phyloP scores from a whole-genome alignment of 2,888 invertebrate species.

The Dasypolia templi region DNA sequence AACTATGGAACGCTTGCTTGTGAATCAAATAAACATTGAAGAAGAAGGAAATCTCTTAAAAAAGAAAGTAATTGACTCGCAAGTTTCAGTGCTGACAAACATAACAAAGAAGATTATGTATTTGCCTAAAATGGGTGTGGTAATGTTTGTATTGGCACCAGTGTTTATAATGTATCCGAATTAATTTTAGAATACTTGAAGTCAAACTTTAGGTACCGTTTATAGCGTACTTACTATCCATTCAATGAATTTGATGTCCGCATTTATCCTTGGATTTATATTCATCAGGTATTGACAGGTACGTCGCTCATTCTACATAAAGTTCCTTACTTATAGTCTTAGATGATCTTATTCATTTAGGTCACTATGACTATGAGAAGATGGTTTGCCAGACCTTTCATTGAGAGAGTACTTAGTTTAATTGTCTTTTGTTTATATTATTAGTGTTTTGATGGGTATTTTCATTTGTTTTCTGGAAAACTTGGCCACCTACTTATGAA shows the following conservation, averaged over 20 bases:
- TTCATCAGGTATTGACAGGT: slow-evolving; percentile 50
- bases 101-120: slow-evolving; percentile 21
- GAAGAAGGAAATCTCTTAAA: slow-evolving; percentile 25
- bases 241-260: slow-evolving; percentile 48
- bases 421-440: not conserved
- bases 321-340: not conserved
- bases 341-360: not conserved
- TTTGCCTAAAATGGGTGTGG: slow-evolving; percentile 23
- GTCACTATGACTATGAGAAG: not conserved
- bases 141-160: slow-evolving; percentile 44
- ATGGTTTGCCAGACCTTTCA: not conserved
- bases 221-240: slow-evolving; percentile 47
- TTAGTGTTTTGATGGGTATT: not conserved
- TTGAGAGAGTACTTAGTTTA: not conserved
- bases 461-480: not conserved
- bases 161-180: slow-evolving; percentile 13
- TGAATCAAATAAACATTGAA: slow-evolving; percentile 5
- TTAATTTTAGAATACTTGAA: slow-evolving; percentile 37
- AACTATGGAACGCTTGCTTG: slow-evolving; percentile 35
- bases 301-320: slow-evolving; percentile 4
- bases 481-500: no score
- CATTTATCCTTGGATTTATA: slow-evolving; percentile 44
- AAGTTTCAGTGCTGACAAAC: slow-evolving; percentile 35
- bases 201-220: slow-evolving; percentile 53
- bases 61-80: slow-evolving; percentile 33